These are phyloP conservation scores for Mirza zaza DNA, from an alignment of 2,113 vertebrate species.

Conservation along the genomic window DNA sequence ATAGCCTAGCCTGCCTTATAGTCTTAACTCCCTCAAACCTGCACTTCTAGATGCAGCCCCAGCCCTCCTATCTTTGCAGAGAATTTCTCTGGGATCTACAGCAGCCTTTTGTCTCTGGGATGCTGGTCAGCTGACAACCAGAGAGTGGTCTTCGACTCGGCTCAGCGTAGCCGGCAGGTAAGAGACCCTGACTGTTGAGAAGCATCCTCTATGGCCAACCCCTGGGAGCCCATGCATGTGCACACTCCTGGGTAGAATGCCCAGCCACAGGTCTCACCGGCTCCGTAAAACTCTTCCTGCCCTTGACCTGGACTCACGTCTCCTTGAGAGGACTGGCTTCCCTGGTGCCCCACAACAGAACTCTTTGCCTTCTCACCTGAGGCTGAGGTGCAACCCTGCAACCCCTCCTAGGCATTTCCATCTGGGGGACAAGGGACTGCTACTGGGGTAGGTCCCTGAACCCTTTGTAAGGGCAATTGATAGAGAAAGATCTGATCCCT, in stretches of 20 bases:
- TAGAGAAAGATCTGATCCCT: not conserved
- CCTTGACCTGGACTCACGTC: not conserved
- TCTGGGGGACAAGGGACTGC: not conserved
- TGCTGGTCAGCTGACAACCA: slow-evolving; percentile 96
- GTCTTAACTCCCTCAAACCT: not conserved
- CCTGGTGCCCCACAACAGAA: not conserved
- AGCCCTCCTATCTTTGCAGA: slow-evolving; percentile 58
- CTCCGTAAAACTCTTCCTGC: not conserved
- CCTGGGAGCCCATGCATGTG: too few relatives aligned
- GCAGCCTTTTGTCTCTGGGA: slow-evolving; percentile 83
- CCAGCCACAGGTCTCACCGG: not conserved
- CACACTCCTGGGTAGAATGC: not conserved
- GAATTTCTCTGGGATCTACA: slow-evolving; percentile 92
- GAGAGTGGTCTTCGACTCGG: slow-evolving; percentile 87
- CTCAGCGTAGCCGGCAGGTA: slow-evolving; percentile 91
- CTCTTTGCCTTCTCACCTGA: not conserved
- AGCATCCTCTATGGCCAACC: not conserved
- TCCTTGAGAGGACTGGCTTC: not conserved
- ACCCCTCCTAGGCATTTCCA: not conserved
- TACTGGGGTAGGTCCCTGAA: not conserved
- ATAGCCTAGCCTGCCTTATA: not conserved
- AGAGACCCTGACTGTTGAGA: not conserved
- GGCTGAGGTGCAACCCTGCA: not conserved
- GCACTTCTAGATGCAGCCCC: not conserved
- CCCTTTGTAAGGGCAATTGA: not conserved